phyloP scores from a whole-genome alignment of 2,888 invertebrate genomes.

The Eupithecia dodoneata region DNA sequence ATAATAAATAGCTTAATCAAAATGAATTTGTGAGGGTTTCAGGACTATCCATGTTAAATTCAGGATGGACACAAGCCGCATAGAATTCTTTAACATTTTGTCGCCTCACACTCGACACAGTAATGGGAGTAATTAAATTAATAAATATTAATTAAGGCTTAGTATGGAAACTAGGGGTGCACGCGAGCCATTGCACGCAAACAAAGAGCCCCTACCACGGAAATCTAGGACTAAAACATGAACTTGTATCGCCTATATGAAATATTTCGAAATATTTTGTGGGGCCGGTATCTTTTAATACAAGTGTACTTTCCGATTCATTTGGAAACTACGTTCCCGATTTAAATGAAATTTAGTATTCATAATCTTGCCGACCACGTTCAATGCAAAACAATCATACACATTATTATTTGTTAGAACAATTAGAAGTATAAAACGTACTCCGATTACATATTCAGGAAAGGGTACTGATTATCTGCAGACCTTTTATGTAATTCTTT shows the following conservation, averaged over 20 bases:
- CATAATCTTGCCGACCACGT: too few relatives aligned
- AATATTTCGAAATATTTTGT: background rate
- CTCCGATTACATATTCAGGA: too few relatives aligned
- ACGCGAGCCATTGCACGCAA: conserved; percentile 59
- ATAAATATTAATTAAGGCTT: conserved; percentile 71
- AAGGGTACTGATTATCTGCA: too few relatives aligned
- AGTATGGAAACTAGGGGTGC: conserved; percentile 50
- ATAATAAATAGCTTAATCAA: background rate
- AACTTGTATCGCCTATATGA: background rate
- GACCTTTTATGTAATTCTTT: too few relatives aligned
- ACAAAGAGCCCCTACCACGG: conserved; percentile 29
- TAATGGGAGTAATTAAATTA: conserved; percentile 70
- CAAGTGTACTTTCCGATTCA: too few relatives aligned
- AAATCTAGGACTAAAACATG: background rate
- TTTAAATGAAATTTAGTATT: too few relatives aligned
- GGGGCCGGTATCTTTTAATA: too few relatives aligned
- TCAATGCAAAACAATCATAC: too few relatives aligned
- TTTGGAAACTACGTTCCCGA: too few relatives aligned
- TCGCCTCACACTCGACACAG: conserved; percentile 47
- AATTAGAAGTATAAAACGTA: too few relatives aligned
- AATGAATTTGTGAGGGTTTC: background rate
- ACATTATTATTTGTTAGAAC: too few relatives aligned
- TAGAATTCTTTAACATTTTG: conserved; percentile 37
- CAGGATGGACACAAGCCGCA: conserved; percentile 9
- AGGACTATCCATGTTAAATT: conserved; percentile 4